Conservation (phyloP, 2,797 vertebrate species). For the Myotis myotis region DNA sequence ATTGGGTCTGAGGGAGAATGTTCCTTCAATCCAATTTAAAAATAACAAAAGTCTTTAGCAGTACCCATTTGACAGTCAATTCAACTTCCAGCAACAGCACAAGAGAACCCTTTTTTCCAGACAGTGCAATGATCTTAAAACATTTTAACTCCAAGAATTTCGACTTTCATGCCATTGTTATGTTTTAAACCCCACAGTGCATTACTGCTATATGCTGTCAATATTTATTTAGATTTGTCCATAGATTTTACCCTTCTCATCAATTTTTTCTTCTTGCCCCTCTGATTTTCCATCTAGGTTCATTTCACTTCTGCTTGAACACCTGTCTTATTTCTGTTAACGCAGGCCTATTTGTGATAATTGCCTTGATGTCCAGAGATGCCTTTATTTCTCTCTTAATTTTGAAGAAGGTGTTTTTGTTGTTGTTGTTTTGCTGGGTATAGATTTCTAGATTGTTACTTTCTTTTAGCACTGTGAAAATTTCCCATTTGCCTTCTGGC, state of each 20-base stretch:
- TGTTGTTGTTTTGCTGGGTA: neutral
- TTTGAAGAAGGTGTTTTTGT: neutral
- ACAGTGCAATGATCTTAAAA: neutral
- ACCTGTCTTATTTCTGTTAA: neutral
- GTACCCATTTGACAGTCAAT: neutral
- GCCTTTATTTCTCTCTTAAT: neutral
- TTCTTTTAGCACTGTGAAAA: neutral
- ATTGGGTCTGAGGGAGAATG: neutral
- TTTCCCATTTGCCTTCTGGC: neutral
- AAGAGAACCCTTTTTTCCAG: neutral
- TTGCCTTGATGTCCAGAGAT: neutral
- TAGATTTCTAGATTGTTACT: neutral
- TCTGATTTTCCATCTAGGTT: neutral
- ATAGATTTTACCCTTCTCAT: neutral
- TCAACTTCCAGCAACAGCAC: neutral
- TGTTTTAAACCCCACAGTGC: neutral
- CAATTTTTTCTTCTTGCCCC: neutral
- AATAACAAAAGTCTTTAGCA: neutral
- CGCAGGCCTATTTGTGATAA: neutral
- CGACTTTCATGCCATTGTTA: neutral
- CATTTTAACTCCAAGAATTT: slow-evolving; percentile 20
- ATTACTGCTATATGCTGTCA: neutral
- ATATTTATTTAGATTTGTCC: neutral
- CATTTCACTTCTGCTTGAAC: neutral
- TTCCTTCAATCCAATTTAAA: neutral